phyloP scores from a whole-genome alignment of 2,113 vertebrate species.

The Colossoma macropomum region DNA sequence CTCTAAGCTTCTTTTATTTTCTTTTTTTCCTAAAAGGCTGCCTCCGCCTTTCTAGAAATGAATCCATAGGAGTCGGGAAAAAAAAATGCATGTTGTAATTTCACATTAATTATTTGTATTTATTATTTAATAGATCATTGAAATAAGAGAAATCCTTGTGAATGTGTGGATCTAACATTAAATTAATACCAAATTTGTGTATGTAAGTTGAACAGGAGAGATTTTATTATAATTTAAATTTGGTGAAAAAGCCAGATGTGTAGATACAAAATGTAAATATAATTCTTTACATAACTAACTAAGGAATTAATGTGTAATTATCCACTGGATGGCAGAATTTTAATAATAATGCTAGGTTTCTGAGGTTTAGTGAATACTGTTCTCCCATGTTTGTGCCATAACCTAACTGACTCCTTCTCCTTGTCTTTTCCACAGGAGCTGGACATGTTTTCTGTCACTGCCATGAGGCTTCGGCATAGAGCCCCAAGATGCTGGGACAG shows the following conservation, averaged over 20 bases:
- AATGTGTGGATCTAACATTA: too few species aligned
- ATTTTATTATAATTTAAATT: too few species aligned
- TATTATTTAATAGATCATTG: too few species aligned
- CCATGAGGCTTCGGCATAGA: conserved; percentile 17
- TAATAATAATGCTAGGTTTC: not conserved
- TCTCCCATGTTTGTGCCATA: not conserved
- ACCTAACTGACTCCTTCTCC: not conserved
- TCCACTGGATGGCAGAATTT: not conserved
- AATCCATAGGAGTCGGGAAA: too few species aligned
- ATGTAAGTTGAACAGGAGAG: too few species aligned
- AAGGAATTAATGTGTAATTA: not conserved
- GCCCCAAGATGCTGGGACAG: conserved; percentile 38
- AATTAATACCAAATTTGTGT: too few species aligned
- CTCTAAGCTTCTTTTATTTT: not conserved
- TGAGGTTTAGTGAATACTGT: not conserved
- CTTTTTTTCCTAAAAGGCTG: not conserved
- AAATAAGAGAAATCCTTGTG: too few species aligned
- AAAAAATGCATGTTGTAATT: too few species aligned
- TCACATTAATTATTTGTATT: too few species aligned
- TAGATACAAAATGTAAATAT: not conserved
- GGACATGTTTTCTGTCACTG: conserved; percentile 62
- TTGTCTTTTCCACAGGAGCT: conserved; percentile 24
- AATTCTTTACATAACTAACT: not conserved
- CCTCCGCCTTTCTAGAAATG: too few species aligned
- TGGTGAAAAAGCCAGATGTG: too few species aligned